Percentiles rank a stretch among this genome's conserved stretches.
Evolutionary conservation across 1,140 invertebrate species (phyloP).

Genomic region (Saccostrea glomerata): DNA sequence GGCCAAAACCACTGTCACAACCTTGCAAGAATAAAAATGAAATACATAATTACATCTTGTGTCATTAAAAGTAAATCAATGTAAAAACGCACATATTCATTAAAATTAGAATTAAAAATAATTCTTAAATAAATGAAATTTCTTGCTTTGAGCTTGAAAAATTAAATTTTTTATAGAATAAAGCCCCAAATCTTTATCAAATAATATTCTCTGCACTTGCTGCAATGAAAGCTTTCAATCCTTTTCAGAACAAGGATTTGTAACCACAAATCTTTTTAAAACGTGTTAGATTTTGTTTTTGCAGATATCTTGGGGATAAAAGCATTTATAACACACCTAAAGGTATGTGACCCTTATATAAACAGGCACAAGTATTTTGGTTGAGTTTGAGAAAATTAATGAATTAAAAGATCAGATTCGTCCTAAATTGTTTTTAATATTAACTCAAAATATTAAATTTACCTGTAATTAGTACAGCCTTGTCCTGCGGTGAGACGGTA

Average conservation of each 20-base stretch:
- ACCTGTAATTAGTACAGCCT: slow-evolving; percentile 66
- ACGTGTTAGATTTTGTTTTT: not conserved
- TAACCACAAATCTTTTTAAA: not conserved
- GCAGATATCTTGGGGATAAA: not conserved
- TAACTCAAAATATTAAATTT: slow-evolving; percentile 36
- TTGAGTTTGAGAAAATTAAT: not conserved
- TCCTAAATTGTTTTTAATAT: not conserved
- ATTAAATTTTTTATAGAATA: no score
- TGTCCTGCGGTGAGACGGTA: slow-evolving; percentile 45
- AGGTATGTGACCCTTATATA: not conserved
- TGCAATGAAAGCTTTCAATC: no score
- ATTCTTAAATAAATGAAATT: no score
- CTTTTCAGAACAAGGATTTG: not conserved
- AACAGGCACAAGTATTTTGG: slow-evolving; percentile 32
- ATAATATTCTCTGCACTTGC: no score
- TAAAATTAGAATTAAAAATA: no score
- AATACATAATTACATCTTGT: no score
- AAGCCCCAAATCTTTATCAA: no score
- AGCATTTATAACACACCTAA: not conserved
- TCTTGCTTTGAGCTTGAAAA: no score
- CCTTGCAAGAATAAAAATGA: slow-evolving; percentile 58
- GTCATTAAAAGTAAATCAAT: no score
- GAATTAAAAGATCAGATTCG: not conserved
- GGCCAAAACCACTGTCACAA: slow-evolving; percentile 75
- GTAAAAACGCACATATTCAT: no score